phyloP scores from a whole-genome alignment of 1,140 invertebrate genomes.

The Anadara kagoshimensis region DNA sequence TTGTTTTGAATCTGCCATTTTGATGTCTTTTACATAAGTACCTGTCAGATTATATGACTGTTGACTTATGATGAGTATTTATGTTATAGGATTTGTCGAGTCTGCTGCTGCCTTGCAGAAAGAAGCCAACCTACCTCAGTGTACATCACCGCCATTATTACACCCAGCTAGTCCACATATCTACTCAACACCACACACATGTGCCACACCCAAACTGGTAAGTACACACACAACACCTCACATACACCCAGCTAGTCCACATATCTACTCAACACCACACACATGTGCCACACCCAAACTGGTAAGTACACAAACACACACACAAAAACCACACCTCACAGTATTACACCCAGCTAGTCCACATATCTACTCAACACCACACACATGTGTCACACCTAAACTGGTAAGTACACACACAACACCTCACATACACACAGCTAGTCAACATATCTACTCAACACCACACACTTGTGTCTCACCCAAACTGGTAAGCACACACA shows the following conservation, averaged over 20 bases:
- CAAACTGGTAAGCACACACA: conserved; percentile 37
- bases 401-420: too few relatives aligned
- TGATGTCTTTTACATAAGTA: too few relatives aligned
- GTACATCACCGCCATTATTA: conserved; percentile 50
- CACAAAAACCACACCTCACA: too few relatives aligned
- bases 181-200: conserved; percentile 45
- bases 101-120: conserved; percentile 84
- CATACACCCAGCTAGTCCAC: too few relatives aligned
- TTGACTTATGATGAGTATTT: background rate
- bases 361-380: too few relatives aligned
- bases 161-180: conserved; percentile 52
- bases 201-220: conserved; percentile 56
- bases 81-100: conserved; percentile 55
- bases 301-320: too few relatives aligned
- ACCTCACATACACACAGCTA: too few relatives aligned
- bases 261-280: too few relatives aligned
- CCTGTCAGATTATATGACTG: background rate
- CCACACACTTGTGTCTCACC: conserved; percentile 47
- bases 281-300: too few relatives aligned
- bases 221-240: conserved; percentile 3
- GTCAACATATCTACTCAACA: conserved; percentile 55
- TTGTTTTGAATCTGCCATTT: too few relatives aligned
- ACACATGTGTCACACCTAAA: too few relatives aligned
- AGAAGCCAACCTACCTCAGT: conserved; percentile 81
- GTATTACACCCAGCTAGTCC: too few relatives aligned